Base-by-base conservation (phyloP, 2,797 vertebrate species). In the Triplophysa yarkandensis region DNA sequence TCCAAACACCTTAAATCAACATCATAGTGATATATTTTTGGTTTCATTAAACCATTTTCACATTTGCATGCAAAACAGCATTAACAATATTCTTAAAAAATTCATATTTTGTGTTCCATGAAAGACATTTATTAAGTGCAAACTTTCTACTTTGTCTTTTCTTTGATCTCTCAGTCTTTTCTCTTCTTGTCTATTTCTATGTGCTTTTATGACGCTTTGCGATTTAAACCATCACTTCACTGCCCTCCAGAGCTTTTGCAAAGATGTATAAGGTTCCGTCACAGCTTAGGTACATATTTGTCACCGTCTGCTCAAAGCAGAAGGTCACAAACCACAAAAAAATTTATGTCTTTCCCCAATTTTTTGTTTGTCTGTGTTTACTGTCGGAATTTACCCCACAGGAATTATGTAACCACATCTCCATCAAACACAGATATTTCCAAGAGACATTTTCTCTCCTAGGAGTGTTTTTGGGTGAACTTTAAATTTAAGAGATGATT, bases 191-290 rank as follows among this genome's bases (percentile, higher is more conserved):
- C n/a, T 60, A 6, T 43, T 36, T 34, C 11, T 23, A 25, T 54
- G 54, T 48, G 32, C 50, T 50, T 27, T 60, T 57, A 2, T 43
- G 54, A 41, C 34, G 43, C 32, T 43, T 65, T 60, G 44, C 8
- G 4, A 28, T 52, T 63, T 32, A 54, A 19, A 55, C 52, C 71
- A 43, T 28, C 60, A 16, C 11, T 36, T 52, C 43, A 43, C 66
- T 82, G 69, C 67, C 34, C 80, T 82, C 68, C 83, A 81, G 81
- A 85, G 65, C 81, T 85, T 80, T 79, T 85, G 41, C 78, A 84
- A 71, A 82, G 83, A 81, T 85, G 82, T 68, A 52, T 83, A 79
- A 86, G 82, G 72, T 84, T 85, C 70, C 74, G 74, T 41, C 74
- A 83, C 78, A 83, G 72, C 55, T 80, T 83, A 84, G 80, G 79